Conservation (phyloP, 2,797 vertebrate genomes). For the Limnodromus scolopaceus region DNA sequence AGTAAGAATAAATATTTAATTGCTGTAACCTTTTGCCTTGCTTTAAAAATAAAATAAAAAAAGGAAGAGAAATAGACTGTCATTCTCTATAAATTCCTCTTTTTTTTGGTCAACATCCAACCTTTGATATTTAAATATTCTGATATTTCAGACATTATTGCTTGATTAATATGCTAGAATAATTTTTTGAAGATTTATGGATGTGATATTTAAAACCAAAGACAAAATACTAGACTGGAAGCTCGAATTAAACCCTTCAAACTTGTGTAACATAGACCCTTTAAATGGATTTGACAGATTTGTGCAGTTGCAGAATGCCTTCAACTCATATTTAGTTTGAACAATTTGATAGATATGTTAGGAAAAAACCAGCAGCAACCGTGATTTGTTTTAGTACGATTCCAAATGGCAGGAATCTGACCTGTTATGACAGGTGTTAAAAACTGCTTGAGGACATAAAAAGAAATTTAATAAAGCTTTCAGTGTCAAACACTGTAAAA, state of each 20-base stretch:
- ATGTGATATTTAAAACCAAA: neutral
- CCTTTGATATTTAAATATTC: neutral
- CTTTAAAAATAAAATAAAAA: neutral
- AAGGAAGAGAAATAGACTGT: neutral
- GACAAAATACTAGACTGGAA: neutral
- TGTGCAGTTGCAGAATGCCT: constrained; percentile 62
- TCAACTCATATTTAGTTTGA: constrained; percentile 69
- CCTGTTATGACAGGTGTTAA: constrained; percentile 59
- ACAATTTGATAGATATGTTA: constrained; percentile 51
- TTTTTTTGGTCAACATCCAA: neutral
- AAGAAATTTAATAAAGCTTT: constrained; percentile 29
- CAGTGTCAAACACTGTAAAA: constrained; percentile 9
- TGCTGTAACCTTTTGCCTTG: neutral
- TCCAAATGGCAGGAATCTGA: constrained; percentile 57
- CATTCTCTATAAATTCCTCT: neutral
- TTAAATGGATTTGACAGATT: constrained; percentile 64
- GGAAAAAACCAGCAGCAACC: neutral
- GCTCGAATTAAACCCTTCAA: neutral
- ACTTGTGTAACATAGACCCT: neutral
- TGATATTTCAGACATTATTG: neutral
- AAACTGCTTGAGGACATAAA: constrained; percentile 43
- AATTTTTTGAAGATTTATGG: neutral
- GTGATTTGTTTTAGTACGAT: constrained; percentile 41
- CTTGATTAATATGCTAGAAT: neutral
- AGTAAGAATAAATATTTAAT: neutral